These are phyloP conservation scores for Micoletzkya japonica DNA, from an alignment of 2,888 invertebrate species.

Conservation along the genomic window DNA sequence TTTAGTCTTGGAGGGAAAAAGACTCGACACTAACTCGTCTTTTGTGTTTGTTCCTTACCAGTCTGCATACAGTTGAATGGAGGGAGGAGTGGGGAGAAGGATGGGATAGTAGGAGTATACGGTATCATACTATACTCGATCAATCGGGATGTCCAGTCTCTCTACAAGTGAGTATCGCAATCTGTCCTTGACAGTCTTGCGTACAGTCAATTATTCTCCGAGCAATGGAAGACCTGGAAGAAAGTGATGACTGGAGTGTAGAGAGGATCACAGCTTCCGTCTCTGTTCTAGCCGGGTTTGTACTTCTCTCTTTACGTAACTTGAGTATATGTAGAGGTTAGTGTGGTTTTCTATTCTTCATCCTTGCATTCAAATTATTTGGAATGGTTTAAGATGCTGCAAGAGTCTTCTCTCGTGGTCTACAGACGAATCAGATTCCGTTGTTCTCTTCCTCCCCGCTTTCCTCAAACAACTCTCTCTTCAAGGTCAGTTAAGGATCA, in stretches of 20 bases:
- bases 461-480: no score
- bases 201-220: background rate
- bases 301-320: no score
- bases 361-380: background rate
- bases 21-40: background rate
- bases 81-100: background rate
- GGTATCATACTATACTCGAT: constrained; percentile 14
- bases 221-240: background rate
- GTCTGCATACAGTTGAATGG: constrained; percentile 1
- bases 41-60: background rate
- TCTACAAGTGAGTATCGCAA: background rate
- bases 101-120: constrained; percentile 3
- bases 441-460: no score
- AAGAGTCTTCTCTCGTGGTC: no score
- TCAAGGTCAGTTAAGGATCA: no score
- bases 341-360: no score
- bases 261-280: background rate
- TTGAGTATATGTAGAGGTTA: no score
- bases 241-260: background rate
- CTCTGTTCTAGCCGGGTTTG: background rate
- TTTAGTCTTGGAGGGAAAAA: background rate
- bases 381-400: background rate
- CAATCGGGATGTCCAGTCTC: background rate
- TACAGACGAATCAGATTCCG: no score
- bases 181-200: background rate